Conservation (phyloP, 2,888 invertebrate genomes). For the Metallyticus violacea region DNA sequence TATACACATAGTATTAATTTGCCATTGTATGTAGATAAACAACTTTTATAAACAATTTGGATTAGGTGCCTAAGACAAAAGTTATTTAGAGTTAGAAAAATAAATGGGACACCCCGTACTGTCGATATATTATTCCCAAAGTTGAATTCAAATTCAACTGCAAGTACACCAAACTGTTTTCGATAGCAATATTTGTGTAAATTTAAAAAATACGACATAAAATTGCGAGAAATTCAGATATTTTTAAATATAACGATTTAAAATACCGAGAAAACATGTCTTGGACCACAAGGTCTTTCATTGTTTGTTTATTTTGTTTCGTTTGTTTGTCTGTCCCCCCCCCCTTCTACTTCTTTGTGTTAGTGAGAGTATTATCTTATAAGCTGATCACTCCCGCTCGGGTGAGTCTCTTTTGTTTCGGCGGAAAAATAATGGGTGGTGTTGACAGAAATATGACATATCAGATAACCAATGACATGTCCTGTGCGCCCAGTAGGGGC, state of each 20-base stretch:
- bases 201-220: not conserved
- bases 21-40: too few relatives aligned
- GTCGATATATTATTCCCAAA: too few relatives aligned
- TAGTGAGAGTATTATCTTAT: not conserved
- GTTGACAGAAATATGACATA: slow-evolving; percentile 4
- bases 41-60: too few relatives aligned
- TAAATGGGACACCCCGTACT: too few relatives aligned
- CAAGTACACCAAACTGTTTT: too few relatives aligned
- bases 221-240: not conserved
- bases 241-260: not conserved
- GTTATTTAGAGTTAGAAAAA: too few relatives aligned
- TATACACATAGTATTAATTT: too few relatives aligned
- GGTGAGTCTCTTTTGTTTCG: not conserved
- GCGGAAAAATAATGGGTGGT: not conserved
- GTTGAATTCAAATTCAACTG: too few relatives aligned
- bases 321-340: too few relatives aligned
- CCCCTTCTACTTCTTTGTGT: too few relatives aligned
- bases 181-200: not conserved
- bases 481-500: not conserved
- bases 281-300: not conserved
- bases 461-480: not conserved
- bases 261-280: not conserved
- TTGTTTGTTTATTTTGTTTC: not conserved
- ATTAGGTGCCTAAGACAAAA: too few relatives aligned
- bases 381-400: not conserved